Conservation (phyloP, 2,797 vertebrate genomes). For the Meriones psammophilus region DNA sequence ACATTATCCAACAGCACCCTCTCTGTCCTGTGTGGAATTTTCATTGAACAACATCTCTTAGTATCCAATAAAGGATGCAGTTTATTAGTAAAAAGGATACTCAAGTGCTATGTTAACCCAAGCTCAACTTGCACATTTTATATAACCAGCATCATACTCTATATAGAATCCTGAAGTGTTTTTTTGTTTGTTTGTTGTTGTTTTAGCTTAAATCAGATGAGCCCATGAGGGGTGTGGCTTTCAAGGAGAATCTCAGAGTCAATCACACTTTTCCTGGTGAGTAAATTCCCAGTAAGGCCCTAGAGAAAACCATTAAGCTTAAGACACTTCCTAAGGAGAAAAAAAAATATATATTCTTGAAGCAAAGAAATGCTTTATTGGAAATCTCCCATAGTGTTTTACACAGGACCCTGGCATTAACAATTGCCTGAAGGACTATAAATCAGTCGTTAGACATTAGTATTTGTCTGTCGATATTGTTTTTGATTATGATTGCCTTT, state of each 20-base stretch:
- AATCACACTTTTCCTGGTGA: conserved; percentile 24
- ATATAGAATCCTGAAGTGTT: conserved; percentile 25
- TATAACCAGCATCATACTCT: conserved; percentile 28
- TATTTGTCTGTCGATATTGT: conserved; percentile 1
- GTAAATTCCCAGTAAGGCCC: conserved; percentile 42
- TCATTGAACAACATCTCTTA: conserved; percentile 31
- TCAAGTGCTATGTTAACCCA: not conserved
- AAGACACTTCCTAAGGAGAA: conserved; percentile 59
- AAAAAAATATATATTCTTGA: conserved; percentile 50
- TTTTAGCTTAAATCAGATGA: conserved; percentile 5
- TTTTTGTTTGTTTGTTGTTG: not conserved
- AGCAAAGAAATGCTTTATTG: conserved; percentile 62
- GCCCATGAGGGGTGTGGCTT: not conserved
- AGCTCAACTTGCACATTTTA: not conserved
- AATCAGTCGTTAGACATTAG: not conserved
- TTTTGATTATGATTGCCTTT: conserved; percentile 38
- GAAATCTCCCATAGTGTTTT: conserved; percentile 62
- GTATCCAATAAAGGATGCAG: not conserved
- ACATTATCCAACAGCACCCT: not conserved
- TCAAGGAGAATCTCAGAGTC: conserved; percentile 13
- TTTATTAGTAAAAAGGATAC: conserved; percentile 44
- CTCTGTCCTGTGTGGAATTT: not conserved
- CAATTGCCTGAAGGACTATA: conserved; percentile 37
- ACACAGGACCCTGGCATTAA: not conserved
- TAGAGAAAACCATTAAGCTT: conserved; percentile 70